Conservation (phyloP, 2,797 vertebrate species). For the Coregonus suidteri region DNA sequence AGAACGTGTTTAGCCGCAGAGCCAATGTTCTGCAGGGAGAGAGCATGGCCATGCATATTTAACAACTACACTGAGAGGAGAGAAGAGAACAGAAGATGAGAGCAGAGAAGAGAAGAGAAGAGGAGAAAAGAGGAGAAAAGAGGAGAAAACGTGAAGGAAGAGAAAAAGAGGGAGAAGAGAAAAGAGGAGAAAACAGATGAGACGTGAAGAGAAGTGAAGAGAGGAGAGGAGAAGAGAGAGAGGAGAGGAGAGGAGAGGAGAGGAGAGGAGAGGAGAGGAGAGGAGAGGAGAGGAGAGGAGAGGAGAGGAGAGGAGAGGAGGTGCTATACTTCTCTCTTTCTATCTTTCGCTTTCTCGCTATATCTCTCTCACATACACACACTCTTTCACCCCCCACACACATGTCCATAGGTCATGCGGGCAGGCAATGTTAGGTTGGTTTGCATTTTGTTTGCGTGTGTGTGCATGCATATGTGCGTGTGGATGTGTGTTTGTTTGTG, state of each 20-base stretch:
- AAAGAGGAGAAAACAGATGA: no score
- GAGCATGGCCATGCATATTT: conserved; percentile 34
- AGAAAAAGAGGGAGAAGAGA: no score
- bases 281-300: no score
- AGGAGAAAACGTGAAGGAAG: no score
- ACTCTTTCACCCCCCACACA: background rate
- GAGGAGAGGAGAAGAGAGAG: no score
- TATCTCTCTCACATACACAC: background rate
- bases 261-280: no score
- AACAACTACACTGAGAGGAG: conserved; percentile 10
- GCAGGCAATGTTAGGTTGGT: background rate
- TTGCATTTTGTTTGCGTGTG: background rate
- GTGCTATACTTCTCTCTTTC: background rate
- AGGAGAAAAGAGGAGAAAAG: no score
- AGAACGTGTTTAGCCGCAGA: background rate
- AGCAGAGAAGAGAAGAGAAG: background rate
- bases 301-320: no score
- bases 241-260: no score
- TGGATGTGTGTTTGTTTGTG: background rate
- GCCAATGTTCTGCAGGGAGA: conserved; percentile 17
- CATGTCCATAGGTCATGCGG: background rate
- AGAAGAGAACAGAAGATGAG: background rate
- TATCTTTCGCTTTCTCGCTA: background rate
- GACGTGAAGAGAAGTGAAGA: no score
- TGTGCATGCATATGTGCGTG: background rate